Evolutionary conservation across 2,797 vertebrate species (phyloP), one percentile per base, ranked within the genome.

Genomic region (Muscicapa striata): DNA sequence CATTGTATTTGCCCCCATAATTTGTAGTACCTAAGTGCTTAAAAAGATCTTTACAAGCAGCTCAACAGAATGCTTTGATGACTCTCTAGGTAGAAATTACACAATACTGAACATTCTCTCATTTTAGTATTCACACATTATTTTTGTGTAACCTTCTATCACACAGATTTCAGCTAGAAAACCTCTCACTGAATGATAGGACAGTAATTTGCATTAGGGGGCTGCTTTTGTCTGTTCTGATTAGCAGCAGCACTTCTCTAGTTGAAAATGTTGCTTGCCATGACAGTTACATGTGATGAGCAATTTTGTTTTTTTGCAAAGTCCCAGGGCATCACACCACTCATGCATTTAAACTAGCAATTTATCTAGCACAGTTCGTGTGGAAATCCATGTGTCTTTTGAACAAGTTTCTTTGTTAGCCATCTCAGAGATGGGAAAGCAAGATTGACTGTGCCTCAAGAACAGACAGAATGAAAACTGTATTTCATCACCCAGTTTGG

Each of bases 181-280:
- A 46, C 27, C 18, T 93, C 14, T 34, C 76, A 62, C 22, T 67
- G 24, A 84, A 69, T 88, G 34, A 41, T 52, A 67, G 18, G 40
- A 29, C 26, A 75, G 46, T n/a, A 74, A 93, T 94, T 93, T 95
- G 14, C 75, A 81, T 93, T 92, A 59, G 81, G 72, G 41, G 4
- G 3, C 2, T 92, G 13, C 32, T 67, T 96, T 83, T 75, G n/a
- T 76, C 79, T 11, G 10, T 62, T 94, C 54, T 73, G 64, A 91
- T 95, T 90, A 92, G 38, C 62, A 91, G 23, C 52, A 94, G 55
- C 57, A 74, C 17, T 92, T 95, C 22, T 83, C 32, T 30, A 27
- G 49, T 68, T 76, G 67, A 73, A 94, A 88, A 23, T 6, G 1
- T 55, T 72, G 34, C 30, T 90, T 84, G 22, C 18, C 58, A 38